Conservation (phyloP, 2,888 invertebrate genomes). For the Xestobium rufovillosum region DNA sequence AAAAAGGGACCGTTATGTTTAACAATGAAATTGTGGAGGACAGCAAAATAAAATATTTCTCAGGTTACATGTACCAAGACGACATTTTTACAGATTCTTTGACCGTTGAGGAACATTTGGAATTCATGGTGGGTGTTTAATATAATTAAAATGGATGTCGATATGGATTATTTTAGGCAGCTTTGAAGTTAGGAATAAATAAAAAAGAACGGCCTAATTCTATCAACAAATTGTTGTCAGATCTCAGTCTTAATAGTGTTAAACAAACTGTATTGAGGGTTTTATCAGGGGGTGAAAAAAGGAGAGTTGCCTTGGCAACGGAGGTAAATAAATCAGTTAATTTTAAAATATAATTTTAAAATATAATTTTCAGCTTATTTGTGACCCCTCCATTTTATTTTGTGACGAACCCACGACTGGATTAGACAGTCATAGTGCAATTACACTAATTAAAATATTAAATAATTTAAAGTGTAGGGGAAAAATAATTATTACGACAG, state of each 20-base stretch:
- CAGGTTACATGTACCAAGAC: slow-evolving; percentile 80
- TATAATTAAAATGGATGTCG: too few relatives aligned
- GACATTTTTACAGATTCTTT: slow-evolving; percentile 73
- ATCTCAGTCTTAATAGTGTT: slow-evolving; percentile 67
- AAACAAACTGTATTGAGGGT: slow-evolving; percentile 63
- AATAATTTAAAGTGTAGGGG: slow-evolving; percentile 57
- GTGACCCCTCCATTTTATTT: slow-evolving; percentile 81
- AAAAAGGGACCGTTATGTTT: slow-evolving; percentile 23
- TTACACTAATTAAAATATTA: slow-evolving; percentile 66
- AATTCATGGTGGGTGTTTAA: slow-evolving; percentile 65
- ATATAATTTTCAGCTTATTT: slow-evolving; percentile 56
- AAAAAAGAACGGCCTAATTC: slow-evolving; percentile 36
- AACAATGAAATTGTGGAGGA: slow-evolving; percentile 51
- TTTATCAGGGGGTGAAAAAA: slow-evolving; percentile 85
- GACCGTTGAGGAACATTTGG: slow-evolving; percentile 74
- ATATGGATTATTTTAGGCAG: slow-evolving; percentile 64
- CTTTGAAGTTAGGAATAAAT: slow-evolving; percentile 59
- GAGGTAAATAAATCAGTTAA: too few relatives aligned
- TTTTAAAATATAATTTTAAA: too few relatives aligned
- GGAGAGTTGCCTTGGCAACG: slow-evolving; percentile 77
- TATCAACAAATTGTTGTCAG: slow-evolving; percentile 49
- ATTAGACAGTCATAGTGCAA: slow-evolving; percentile 82
- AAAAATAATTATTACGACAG: slow-evolving; percentile 76
- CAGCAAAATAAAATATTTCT: slow-evolving; percentile 63
- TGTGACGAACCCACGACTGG: slow-evolving; percentile 94